Evolutionary conservation across 2,113 vertebrate species (phyloP).

Genomic region (Etheostoma cragini): DNA sequence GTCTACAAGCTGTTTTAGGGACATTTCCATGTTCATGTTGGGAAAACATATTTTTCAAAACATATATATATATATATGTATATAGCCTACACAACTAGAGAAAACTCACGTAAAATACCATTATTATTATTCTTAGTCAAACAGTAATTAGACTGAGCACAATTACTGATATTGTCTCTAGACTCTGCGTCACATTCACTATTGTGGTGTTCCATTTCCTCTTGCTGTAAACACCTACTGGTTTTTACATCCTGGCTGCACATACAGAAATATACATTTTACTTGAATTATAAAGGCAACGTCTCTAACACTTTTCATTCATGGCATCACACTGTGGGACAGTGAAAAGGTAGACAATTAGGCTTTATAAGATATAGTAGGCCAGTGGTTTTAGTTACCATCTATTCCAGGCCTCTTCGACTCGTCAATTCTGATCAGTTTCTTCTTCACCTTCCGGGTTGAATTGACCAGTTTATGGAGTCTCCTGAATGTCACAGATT

Average conservation of each 20-base stretch:
- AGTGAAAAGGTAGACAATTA: background rate
- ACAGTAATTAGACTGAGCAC: constrained; percentile 26
- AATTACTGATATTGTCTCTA: constrained; percentile 30
- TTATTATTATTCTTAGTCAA: constrained; percentile 13
- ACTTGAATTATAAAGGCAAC: background rate
- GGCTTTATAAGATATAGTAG: background rate
- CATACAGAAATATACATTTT: background rate
- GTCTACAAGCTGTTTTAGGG: background rate
- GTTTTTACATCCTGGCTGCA: background rate
- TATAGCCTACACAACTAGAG: background rate
- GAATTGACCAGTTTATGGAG: constrained; percentile 97
- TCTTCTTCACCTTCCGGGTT: constrained; percentile 94
- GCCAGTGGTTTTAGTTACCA: constrained; percentile 79
- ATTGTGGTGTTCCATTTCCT: background rate
- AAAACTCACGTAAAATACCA: constrained; percentile 22
- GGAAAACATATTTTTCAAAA: background rate
- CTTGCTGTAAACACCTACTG: background rate
- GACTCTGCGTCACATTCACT: constrained; percentile 16
- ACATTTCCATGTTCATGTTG: background rate
- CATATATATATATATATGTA: background rate
- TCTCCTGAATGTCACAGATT: constrained; percentile 92
- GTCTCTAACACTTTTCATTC: background rate
- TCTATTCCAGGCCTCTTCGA: constrained; percentile 88
- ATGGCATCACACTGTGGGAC: background rate
- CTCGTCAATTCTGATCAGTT: constrained; percentile 94